Conservation (phyloP, 2,797 vertebrate species). For the Pangasius sanitwongsei region DNA sequence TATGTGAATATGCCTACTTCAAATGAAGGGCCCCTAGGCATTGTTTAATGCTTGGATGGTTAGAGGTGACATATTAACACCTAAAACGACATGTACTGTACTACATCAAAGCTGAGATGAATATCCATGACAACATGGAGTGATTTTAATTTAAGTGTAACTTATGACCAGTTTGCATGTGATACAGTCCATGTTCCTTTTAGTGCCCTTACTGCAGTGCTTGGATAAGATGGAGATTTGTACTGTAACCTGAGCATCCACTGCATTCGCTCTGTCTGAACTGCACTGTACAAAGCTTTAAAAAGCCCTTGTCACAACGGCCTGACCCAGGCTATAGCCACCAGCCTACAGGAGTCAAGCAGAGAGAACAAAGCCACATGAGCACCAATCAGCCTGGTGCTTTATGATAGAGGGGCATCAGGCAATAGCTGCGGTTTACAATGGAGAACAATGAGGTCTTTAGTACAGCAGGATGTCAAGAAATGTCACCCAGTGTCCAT, state of each 20-base stretch:
- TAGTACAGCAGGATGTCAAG: slow-evolving; percentile 19
- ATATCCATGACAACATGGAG: slow-evolving; percentile 4
- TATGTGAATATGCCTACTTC: slow-evolving; percentile 16
- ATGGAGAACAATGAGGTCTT: slow-evolving; percentile 30
- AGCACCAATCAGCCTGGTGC: slow-evolving; percentile 20
- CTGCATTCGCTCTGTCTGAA: not conserved
- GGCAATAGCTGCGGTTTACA: slow-evolving; percentile 45
- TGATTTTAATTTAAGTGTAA: not conserved
- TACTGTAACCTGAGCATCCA: not conserved
- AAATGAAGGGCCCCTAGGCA: slow-evolving; percentile 9
- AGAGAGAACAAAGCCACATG: slow-evolving; percentile 45
- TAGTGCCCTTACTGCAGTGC: not conserved
- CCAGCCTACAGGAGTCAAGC: slow-evolving; percentile 45
- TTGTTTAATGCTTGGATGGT: slow-evolving; percentile 20
- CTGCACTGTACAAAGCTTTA: slow-evolving; percentile 33
- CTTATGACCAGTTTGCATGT: not conserved
- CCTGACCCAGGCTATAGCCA: slow-evolving; percentile 33
- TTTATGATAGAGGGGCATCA: slow-evolving; percentile 33
- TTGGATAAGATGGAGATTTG: not conserved
- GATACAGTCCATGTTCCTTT: not conserved
- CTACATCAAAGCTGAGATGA: not conserved
- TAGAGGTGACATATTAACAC: slow-evolving; percentile 26
- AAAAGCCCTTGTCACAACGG: slow-evolving; percentile 41
- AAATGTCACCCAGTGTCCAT: slow-evolving; percentile 5
- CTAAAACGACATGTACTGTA: slow-evolving; percentile 17